Evolutionary conservation across 35 echinoderm and acorn worm genomes (phyloP), one percentile per base, ranked within the genome.

Genomic region (Lytechinus pictus): DNA sequence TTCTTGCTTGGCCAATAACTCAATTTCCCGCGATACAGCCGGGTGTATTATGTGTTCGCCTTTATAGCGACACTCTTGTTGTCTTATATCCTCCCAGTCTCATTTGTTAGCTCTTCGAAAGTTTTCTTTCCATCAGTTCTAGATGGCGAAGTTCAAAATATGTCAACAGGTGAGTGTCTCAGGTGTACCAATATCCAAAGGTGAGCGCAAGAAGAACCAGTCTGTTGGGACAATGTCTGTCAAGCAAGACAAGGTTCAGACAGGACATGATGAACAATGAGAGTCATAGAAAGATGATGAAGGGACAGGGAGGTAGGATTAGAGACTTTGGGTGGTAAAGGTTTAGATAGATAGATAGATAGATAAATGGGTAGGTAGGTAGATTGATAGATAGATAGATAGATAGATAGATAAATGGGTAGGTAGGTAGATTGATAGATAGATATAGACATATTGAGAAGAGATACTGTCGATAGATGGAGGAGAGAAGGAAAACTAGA

Each of bases 101-200:
- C 8, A 4, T 79, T 24, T 90, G 14, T 90, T 44, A 14, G 13
- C 5, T 51, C 88, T 54, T 54, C 28, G 9, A 11, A 52, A 28
- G 28, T 24, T 10, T 90, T 10, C 88, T 90, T 4, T 54, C 88
- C 27, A 21, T 51, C 33, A 11, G 8, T 52, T 90, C 52, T 90
- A 24, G 11, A 52, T 33, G 9, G 29, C 0, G 29, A 90, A 90
- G 88, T 90, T 90, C 88, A 90, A 10, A 54, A 90, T 19, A 90
- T 29, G 52, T 90, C 88, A 90, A 90, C 88, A 90, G 9, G 88
- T 90, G 4, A 52, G 88, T 90, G 88, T 90, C 88, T 90, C 88
- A 90, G 88, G 88, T 90, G 88, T 90, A 52, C 28, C 52, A 28
- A 90, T 21, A 13, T 4, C 88, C 33, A 44, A 52, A 54, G 88